Conservation (phyloP, 2,888 invertebrate genomes). For the Monoplex corrugatus region DNA sequence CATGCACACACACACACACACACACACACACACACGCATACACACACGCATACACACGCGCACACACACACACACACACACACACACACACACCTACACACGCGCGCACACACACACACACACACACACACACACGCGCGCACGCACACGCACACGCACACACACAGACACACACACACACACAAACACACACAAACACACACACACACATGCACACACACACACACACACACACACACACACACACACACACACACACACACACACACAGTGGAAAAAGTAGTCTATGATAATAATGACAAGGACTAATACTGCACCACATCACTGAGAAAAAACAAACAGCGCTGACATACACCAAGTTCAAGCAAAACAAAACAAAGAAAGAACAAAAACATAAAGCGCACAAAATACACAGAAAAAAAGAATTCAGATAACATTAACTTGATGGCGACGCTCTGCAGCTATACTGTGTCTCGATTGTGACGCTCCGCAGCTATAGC, state of each 20-base stretch:
- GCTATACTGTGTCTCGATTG: too few relatives aligned
- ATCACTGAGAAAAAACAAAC: too few relatives aligned
- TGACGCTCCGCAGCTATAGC: too few relatives aligned
- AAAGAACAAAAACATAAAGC: too few relatives aligned
- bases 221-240: background rate
- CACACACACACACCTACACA: constrained; percentile 18
- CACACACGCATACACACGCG: constrained; percentile 9
- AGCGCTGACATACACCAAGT: too few relatives aligned
- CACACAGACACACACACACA: background rate
- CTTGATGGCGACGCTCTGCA: too few relatives aligned
- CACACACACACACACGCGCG: background rate
- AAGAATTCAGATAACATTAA: too few relatives aligned
- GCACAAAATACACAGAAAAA: too few relatives aligned
- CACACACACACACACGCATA: background rate
- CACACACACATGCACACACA: background rate
- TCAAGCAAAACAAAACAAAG: too few relatives aligned
- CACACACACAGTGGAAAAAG: too few relatives aligned
- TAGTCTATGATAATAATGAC: too few relatives aligned
- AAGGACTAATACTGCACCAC: too few relatives aligned
- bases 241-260: background rate
- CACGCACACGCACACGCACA: background rate
- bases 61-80: constrained; percentile 18
- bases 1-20: constrained; percentile 18
- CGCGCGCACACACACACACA: background rate
- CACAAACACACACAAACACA: background rate